A percentile compares a stretch with the other conserved stretches of the same genome.
Conservation (phyloP, 2,888 invertebrate species). For the Parochlus steinenii region DNA sequence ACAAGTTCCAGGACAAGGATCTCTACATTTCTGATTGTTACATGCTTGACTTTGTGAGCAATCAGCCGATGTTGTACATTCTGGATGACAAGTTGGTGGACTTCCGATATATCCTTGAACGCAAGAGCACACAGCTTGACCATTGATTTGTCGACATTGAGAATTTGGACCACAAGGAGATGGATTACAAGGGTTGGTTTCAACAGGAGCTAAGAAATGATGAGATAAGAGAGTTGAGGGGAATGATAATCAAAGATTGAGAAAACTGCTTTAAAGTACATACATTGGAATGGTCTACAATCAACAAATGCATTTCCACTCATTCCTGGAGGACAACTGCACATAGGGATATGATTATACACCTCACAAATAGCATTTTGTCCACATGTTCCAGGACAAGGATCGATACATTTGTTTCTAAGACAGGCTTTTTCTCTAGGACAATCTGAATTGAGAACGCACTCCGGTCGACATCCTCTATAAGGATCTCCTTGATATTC, state of each 20-base stretch:
- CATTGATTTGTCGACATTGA: slow-evolving; percentile 35
- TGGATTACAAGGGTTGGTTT: slow-evolving; percentile 52
- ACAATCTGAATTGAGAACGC: slow-evolving; percentile 49
- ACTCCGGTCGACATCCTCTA: slow-evolving; percentile 58
- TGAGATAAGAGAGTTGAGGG: no score
- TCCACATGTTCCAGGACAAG: slow-evolving; percentile 45
- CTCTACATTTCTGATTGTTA: slow-evolving; percentile 59
- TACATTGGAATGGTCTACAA: no score
- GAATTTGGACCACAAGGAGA: slow-evolving; percentile 69
- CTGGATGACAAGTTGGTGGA: slow-evolving; percentile 62
- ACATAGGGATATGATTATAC: slow-evolving; percentile 38
- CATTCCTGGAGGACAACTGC: slow-evolving; percentile 43
- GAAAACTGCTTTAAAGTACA: no score
- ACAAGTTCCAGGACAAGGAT: slow-evolving; percentile 70
- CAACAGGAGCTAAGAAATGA: no score
- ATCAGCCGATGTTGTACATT: slow-evolving; percentile 64
- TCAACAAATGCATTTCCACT: slow-evolving; percentile 54
- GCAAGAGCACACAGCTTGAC: slow-evolving; percentile 55
- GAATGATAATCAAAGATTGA: no score
- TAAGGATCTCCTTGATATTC: slow-evolving; percentile 63
- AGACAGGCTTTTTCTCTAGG: slow-evolving; percentile 39
- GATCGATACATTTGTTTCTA: slow-evolving; percentile 40
- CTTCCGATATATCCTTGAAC: slow-evolving; percentile 60
- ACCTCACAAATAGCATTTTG: slow-evolving; percentile 40
- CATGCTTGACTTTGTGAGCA: slow-evolving; percentile 64